These are phyloP conservation scores for Silurus glanis DNA, from an alignment of 2,113 vertebrate species.

Conservation along the genomic window DNA sequence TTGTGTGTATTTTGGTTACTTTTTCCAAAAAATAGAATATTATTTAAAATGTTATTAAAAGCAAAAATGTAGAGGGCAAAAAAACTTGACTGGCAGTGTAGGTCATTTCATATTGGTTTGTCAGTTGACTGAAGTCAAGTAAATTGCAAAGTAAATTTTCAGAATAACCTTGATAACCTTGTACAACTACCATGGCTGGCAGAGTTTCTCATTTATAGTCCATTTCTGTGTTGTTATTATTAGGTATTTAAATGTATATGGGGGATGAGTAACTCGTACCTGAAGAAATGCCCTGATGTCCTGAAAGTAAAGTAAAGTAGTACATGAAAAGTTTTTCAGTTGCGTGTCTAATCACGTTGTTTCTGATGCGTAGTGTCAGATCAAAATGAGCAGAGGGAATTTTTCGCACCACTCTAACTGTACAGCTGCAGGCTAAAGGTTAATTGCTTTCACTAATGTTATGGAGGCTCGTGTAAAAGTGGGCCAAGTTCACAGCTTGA, in stretches of 20 bases:
- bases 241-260: neutral
- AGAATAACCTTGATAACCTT: slow-evolving; percentile 20
- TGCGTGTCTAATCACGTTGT: slow-evolving; percentile 19
- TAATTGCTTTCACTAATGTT: slow-evolving; percentile 59
- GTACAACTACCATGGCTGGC: neutral
- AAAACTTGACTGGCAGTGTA: neutral
- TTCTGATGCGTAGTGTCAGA: slow-evolving; percentile 28
- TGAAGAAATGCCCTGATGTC: neutral
- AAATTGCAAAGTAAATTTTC: slow-evolving; percentile 31
- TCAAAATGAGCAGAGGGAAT: slow-evolving; percentile 36
- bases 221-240: neutral
- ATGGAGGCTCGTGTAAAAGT: slow-evolving; percentile 50
- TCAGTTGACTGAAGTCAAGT: slow-evolving; percentile 14
- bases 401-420: slow-evolving; percentile 42
- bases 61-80: neutral
- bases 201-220: slow-evolving; percentile 22
- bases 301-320: neutral
- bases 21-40: neutral
- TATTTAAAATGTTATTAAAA: neutral
- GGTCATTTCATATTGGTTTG: slow-evolving; percentile 24
- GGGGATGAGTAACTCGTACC: neutral
- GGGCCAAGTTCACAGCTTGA: slow-evolving; percentile 46
- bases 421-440: slow-evolving; percentile 56
- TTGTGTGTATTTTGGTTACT: neutral
- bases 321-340: neutral